Evolutionary conservation across 2,797 vertebrate genomes (phyloP), one percentile per base, ranked within the genome.

Genomic region (Protosalanx chinensis): DNA sequence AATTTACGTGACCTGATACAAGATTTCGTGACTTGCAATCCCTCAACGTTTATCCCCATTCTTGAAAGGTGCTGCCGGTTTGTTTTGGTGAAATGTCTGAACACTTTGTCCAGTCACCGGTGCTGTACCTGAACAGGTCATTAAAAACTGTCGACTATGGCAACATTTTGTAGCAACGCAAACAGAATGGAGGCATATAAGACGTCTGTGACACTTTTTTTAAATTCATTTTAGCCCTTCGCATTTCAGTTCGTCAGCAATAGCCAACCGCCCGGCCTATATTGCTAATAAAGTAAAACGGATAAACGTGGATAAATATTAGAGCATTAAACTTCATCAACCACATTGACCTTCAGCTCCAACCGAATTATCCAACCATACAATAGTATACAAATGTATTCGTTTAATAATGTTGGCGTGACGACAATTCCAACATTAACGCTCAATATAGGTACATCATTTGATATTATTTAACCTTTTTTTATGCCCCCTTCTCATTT

Each of bases 111-210:
- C 37, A 72, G 65, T 64, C 77, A 51, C 65, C 73, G 73, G 58
- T 68, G 66, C 72, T 78, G 37, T 30, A 67, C 57, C 51, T 69
- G 81, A 84, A 80, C 78, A 81, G 81, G 86, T 88, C 86, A 93
- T 92, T 91, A 91, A 88, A 88, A 86, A 83, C 88, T 81, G 89
- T 90, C 90, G 83, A 74, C 72, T 5, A 72, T 74, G 86, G 88
- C 84, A 82, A 80, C 88, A 88, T 74, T 0, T 82, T 86, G 86
- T 76, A 89, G 91, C 89, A 70, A 80, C 76, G 84, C 78, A 87
- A 88, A 91, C 90, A 89, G 76, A 87, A 84, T 5, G 51, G 53
- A 79, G 76, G 62, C 68, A 41, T 73, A 35, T 10, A 13, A 65
- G 57, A 72, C 29, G 49, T 70, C 68, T 75, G 53, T 56, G 79